A percentile compares a stretch with the other conserved stretches of the same genome.
phyloP scores from a whole-genome alignment of 2,113 vertebrate genomes.

The Vimba vimba region DNA sequence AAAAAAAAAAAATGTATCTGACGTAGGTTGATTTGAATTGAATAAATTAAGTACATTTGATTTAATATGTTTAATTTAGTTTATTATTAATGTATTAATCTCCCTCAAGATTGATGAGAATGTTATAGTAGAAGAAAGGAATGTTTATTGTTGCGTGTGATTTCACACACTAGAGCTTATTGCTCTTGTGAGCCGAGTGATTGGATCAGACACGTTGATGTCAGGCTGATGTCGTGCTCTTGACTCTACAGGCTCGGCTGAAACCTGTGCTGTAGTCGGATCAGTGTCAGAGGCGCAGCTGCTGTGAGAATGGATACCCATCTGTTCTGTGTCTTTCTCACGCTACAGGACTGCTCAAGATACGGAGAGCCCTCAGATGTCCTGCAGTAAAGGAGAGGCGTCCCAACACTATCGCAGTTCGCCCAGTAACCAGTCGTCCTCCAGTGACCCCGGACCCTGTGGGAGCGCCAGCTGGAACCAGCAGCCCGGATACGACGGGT shows the following conservation, averaged over 20 bases:
- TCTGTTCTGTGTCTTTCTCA: slow-evolving; percentile 57
- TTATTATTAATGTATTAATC: no score
- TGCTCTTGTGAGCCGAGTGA: background rate
- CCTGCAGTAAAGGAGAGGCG: slow-evolving; percentile 72
- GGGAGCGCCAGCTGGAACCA: slow-evolving; percentile 91
- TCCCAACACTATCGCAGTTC: slow-evolving; percentile 88
- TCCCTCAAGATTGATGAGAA: background rate
- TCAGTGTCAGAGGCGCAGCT: background rate
- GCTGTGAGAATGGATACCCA: background rate
- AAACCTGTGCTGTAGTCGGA: background rate
- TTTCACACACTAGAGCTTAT: background rate
- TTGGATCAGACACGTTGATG: background rate
- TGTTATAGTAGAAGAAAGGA: background rate
- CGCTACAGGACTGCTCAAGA: slow-evolving; percentile 63
- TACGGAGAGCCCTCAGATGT: slow-evolving; percentile 66
- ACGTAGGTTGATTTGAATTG: no score
- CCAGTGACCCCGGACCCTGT: slow-evolving; percentile 92
- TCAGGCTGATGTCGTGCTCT: background rate
- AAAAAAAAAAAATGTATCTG: no score
- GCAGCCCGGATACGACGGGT: slow-evolving; percentile 91
- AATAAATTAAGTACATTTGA: no score
- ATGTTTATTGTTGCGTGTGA: background rate
- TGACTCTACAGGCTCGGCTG: background rate
- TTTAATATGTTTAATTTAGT: no score
- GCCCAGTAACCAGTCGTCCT: slow-evolving; percentile 96